Evolutionary conservation across 1,140 invertebrate genomes (phyloP), one percentile per base, ranked within the genome.

Genomic region (Glomeris maerens): DNA sequence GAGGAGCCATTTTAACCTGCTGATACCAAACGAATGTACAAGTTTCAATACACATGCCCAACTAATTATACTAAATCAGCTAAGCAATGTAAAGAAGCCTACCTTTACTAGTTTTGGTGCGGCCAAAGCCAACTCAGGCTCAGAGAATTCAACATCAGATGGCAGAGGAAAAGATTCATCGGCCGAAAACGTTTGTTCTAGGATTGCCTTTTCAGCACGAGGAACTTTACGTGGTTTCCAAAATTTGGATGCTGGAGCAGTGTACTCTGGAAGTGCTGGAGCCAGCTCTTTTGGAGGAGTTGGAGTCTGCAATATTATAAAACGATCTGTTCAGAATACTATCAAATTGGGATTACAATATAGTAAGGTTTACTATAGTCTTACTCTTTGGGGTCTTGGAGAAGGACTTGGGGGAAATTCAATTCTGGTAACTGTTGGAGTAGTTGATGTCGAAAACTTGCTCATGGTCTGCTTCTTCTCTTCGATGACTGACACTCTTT

Each of bases 391-490:
- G 31, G n/a, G n/a, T n/a, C n/a, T n/a, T n/a, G n/a, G n/a, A 36
- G 31, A 10, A 13, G 10, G 31, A 36, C 10, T 36, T 10, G 31
- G 31, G 10, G 17, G 31, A 13, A 13, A 13, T 36, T 13, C 31
- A 13, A 13, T 17, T 36, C 17, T 17, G 17, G 31, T 27, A 7
- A 45, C n/a, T 5, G 39, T 13, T 27, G 27, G 13, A 25, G 38
- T n/a, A 22, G 39, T 22, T 17, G 27, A 25, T 5, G 28, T 38
- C 31, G 45, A 52, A 23, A 55, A 29, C 17, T 45, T 52, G 2
- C 50, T 55, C 4, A 42, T 49, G 41, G 57, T 55, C 47, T 58
- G 52, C 49, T 51, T 54, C 21, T 47, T 54, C 52, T 58, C 49
- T 45, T 56, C 52, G 2, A 55, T 27, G 1, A 41, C 26, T 1